Evolutionary conservation across 2,113 vertebrate species (phyloP).

Genomic region (Oncorhynchus tshawytscha): DNA sequence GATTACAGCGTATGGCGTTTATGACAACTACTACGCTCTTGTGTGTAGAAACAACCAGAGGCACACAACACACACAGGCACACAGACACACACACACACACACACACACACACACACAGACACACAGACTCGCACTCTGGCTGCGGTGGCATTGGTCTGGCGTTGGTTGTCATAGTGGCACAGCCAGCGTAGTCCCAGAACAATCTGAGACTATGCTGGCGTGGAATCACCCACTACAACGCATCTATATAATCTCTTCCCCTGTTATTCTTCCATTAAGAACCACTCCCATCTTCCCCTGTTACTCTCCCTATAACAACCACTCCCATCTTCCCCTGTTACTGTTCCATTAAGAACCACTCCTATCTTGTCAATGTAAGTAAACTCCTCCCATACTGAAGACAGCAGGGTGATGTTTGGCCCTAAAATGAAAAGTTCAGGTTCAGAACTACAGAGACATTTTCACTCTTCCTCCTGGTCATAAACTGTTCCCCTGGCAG

Average conservation of each 20-base stretch:
- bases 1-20: not conserved
- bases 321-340: too few species aligned
- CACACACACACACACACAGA: not conserved
- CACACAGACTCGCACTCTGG: conserved; percentile 73
- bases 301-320: too few species aligned
- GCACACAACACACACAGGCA: not conserved
- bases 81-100: too few species aligned
- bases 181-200: conserved; percentile 53
- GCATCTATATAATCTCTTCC: too few species aligned
- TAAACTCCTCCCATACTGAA: too few species aligned
- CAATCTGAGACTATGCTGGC: too few species aligned
- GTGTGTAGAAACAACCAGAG: not conserved
- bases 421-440: not conserved
- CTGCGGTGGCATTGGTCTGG: conserved; percentile 66
- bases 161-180: conserved; percentile 75
- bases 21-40: not conserved
- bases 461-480: not conserved
- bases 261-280: too few species aligned
- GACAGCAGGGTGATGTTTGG: too few species aligned
- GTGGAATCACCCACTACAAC: too few species aligned
- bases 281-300: too few species aligned
- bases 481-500: not conserved
- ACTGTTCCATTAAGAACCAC: conserved; percentile 51
- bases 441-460: not conserved
- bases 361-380: too few species aligned